Conservation (phyloP, 2,113 vertebrate genomes). For the Rissa tridactyla region DNA sequence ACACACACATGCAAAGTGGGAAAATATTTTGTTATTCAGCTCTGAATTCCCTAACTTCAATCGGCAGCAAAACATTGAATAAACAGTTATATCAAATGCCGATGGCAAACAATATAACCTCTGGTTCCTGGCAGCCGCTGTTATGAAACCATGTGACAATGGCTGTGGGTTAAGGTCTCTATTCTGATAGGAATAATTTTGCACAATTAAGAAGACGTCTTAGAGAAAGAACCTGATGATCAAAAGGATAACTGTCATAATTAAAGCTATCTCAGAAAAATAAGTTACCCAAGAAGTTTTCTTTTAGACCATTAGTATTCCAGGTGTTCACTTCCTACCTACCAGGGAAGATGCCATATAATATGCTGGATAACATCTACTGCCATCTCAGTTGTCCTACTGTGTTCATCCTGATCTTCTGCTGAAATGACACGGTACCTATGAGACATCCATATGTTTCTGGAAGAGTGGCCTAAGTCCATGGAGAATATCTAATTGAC, state of each 20-base stretch:
- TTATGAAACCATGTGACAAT: constrained; percentile 53
- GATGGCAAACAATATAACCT: constrained; percentile 56
- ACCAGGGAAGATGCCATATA: background rate
- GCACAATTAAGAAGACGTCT: background rate
- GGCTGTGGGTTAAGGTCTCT: constrained; percentile 38
- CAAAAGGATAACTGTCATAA: constrained; percentile 33
- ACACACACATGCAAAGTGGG: background rate
- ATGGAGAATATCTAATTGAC: background rate
- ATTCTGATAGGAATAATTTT: constrained; percentile 48
- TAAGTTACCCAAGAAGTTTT: background rate
- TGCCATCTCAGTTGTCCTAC: background rate
- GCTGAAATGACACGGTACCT: background rate
- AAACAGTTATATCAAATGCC: constrained; percentile 54
- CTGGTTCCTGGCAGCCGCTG: constrained; percentile 38
- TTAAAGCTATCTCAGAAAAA: constrained; percentile 37
- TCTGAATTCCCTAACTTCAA: constrained; percentile 27
- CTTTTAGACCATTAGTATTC: background rate
- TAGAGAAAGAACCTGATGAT: background rate
- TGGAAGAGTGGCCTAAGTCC: background rate
- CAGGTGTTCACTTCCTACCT: background rate
- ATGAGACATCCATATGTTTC: background rate
- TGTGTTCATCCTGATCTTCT: background rate
- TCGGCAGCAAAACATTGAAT: constrained; percentile 34
- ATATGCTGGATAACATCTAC: background rate
- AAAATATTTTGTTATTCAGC: constrained; percentile 27